Evolutionary conservation across 1,140 invertebrate genomes (phyloP).

Genomic region (Bombus confusus): DNA sequence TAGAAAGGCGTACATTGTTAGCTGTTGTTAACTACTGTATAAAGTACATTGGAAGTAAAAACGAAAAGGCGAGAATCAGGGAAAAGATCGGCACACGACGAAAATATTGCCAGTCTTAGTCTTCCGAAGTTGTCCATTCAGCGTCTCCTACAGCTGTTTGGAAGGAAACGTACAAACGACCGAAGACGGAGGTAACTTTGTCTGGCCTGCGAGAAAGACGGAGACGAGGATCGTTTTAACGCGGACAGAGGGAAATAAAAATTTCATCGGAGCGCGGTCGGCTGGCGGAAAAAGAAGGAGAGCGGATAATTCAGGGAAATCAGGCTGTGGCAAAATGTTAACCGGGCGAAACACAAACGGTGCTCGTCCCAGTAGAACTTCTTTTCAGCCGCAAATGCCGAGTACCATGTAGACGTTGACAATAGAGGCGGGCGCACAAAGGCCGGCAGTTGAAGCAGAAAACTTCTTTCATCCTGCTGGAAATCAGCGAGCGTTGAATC

Average conservation of each 20-base stretch:
- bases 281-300: not conserved
- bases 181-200: not conserved
- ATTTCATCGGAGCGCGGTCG: not conserved
- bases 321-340: slow-evolving; percentile 10
- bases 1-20: too few relatives aligned
- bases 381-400: not conserved
- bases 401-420: not conserved
- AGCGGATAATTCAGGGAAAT: not conserved
- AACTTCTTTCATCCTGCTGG: slow-evolving; percentile 6
- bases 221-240: not conserved
- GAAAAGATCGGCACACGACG: too few relatives aligned
- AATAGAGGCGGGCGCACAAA: slow-evolving; percentile 12
- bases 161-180: not conserved
- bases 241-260: not conserved
- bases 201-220: not conserved
- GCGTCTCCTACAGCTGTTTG: not conserved
- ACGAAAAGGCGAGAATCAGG: too few relatives aligned
- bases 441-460: not conserved
- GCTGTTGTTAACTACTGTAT: too few relatives aligned
- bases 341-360: slow-evolving; percentile 15
- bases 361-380: not conserved
- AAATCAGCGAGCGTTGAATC: slow-evolving; percentile 25
- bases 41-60: too few relatives aligned
- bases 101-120: too few relatives aligned
- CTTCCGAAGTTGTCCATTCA: too few relatives aligned